Evolutionary conservation across 2,113 vertebrate genomes (phyloP).

Genomic region (Gnathonemus echidnorhynchus): DNA sequence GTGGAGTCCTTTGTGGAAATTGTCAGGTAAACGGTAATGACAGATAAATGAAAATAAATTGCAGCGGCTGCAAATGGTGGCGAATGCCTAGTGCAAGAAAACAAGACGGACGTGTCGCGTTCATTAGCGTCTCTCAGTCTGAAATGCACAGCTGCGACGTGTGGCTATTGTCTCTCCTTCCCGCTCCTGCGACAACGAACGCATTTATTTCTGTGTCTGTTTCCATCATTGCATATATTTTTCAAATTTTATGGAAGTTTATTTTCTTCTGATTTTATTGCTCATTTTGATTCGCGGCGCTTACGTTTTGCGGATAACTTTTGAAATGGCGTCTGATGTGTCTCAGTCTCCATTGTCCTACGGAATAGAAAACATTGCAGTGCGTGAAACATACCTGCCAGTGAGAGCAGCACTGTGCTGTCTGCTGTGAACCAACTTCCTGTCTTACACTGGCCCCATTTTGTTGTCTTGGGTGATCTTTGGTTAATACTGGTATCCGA

Average conservation of each 20-base stretch:
- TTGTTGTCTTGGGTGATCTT: background rate
- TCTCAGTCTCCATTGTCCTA: background rate
- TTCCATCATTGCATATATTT: background rate
- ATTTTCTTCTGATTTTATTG: background rate
- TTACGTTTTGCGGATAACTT: background rate
- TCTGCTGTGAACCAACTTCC: background rate
- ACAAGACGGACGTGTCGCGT: background rate
- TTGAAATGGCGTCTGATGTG: background rate
- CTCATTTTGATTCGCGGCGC: background rate
- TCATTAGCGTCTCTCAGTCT: background rate
- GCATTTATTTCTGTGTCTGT: background rate
- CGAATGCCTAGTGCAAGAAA: background rate
- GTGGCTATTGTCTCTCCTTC: background rate
- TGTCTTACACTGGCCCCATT: background rate
- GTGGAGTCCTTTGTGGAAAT: background rate
- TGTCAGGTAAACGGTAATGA: slow-evolving; percentile 1
- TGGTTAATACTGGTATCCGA: no score
- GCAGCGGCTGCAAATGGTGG: background rate
- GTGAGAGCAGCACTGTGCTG: background rate
- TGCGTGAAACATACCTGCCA: background rate
- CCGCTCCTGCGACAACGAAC: background rate
- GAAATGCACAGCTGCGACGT: background rate
- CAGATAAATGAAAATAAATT: slow-evolving; percentile 14
- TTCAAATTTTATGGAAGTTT: background rate
- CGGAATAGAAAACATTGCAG: background rate